Evolutionary conservation across 2,888 invertebrate species (phyloP).

Genomic region (Linnaemya vulpina): DNA sequence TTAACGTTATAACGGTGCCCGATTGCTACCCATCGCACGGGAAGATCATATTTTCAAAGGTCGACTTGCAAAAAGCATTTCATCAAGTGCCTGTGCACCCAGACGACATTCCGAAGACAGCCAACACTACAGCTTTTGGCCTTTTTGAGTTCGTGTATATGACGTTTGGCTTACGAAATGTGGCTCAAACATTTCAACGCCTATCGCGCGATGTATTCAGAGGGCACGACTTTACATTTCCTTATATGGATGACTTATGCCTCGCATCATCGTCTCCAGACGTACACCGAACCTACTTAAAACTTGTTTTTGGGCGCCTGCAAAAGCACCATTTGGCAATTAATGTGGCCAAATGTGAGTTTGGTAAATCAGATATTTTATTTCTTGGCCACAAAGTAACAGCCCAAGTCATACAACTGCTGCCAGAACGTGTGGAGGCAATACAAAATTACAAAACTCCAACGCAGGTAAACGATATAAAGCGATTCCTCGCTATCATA

Average conservation of each 20-base stretch:
- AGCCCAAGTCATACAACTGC: conserved; percentile 11
- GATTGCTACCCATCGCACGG: conserved; percentile 30
- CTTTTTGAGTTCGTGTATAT: conserved; percentile 45
- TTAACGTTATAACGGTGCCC: conserved; percentile 42
- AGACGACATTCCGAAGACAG: conserved; percentile 48
- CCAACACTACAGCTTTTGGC: conserved; percentile 57
- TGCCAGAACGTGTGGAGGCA: conserved; percentile 16
- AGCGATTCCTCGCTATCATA: conserved; percentile 42
- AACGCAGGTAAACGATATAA: conserved; percentile 25
- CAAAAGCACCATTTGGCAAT: conserved; percentile 45
- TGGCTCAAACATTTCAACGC: conserved; percentile 47
- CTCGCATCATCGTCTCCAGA: conserved; percentile 45
- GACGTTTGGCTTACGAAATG: conserved; percentile 20
- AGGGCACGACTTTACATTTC: conserved; percentile 40
- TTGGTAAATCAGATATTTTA: conserved; percentile 39
- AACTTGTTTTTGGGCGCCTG: conserved; percentile 44
- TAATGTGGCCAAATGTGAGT: conserved; percentile 62
- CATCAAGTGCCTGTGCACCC: conserved; percentile 46
- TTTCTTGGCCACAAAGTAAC: conserved; percentile 41
- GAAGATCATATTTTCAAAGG: conserved; percentile 42
- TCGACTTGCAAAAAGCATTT: conserved; percentile 52
- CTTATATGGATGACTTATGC: conserved; percentile 58
- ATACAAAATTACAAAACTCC: conserved; percentile 26
- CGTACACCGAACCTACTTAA: conserved; percentile 50
- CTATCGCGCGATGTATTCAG: conserved; percentile 33